Evolutionary conservation across 2,797 vertebrate species (phyloP).

Genomic region (Hydrocynus forskahlii): DNA sequence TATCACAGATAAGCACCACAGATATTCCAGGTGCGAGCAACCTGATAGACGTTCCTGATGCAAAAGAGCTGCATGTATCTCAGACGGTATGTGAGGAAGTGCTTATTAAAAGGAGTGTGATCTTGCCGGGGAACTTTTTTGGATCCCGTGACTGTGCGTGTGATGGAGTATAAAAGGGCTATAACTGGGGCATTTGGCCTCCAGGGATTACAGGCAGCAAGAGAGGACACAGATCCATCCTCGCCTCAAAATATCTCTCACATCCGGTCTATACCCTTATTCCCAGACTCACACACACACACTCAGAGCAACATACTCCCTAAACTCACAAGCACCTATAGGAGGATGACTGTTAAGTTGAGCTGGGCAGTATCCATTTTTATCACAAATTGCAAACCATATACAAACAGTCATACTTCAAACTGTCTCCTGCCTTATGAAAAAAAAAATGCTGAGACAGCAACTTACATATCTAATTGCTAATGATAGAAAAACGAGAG

Average conservation of each 20-base stretch:
- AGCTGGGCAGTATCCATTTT: background rate
- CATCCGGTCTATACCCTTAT: background rate
- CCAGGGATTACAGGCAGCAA: conserved; percentile 5
- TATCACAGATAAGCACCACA: too few relatives aligned
- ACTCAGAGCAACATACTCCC: background rate
- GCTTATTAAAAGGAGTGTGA: conserved; percentile 20
- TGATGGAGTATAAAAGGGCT: conserved; percentile 6
- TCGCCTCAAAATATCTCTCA: background rate
- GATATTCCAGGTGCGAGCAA: too few relatives aligned
- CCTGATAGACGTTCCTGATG: too few relatives aligned
- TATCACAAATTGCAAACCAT: background rate
- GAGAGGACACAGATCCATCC: background rate
- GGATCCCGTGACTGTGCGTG: too few relatives aligned
- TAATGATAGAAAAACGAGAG: too few relatives aligned
- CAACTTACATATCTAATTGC: too few relatives aligned
- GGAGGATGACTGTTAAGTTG: background rate
- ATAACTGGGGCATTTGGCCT: conserved; percentile 19
- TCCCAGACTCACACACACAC: background rate
- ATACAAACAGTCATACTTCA: too few relatives aligned
- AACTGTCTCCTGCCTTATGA: too few relatives aligned
- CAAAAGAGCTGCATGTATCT: background rate
- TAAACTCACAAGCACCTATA: too few relatives aligned
- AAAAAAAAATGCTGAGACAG: too few relatives aligned
- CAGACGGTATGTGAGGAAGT: conserved; percentile 6
- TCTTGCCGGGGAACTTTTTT: background rate